Evolutionary conservation across 2,113 vertebrate genomes (phyloP), one percentile per base, ranked within the genome.

Genomic region (Engraulis encrasicolus): DNA sequence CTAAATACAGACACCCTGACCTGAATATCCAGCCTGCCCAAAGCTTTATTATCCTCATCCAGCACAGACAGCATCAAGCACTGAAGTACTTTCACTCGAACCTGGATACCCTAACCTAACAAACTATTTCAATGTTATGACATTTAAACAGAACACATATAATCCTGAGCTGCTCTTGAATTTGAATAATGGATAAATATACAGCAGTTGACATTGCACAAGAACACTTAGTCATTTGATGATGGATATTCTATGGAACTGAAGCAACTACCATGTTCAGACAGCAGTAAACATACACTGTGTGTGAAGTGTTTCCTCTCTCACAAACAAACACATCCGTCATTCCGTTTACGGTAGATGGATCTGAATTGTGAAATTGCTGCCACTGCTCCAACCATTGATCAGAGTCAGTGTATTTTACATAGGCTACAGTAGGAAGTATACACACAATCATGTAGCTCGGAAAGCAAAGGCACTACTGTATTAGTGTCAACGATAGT

Each of bases 21-120:
- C 91, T 88, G 89, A 83, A 93, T 92, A 90, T 84, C 85, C 83
- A 82, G 89, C 91, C 85, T 79, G 78, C 66, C 66, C 18, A 74
- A 11, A 74, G 66, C 66, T 34, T n/a, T n/a, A n/a, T n/a, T n/a
- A n/a, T n/a, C 34, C 31, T 74, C 17, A 34, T 74, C 27, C 27
- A 27, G 58, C 27, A 11, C 6, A 31, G 20, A 23, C 6, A 23
- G 19, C 11, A 27, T 27, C 27, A 23, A 27, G 1, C 58, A 66
- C 40, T 45, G 23, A 27, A 23, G 18, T 52, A 23, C 54, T 20
- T 27, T 27, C n/a, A 61, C 1, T 31, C 61, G 34, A 9, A 71
- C 61, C 6, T 66, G 19, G 19, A 18, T 19, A 12, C 61, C 27
- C 61, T 12, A n/a, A n/a, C n/a, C n/a, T n/a, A 17, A 74, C 27